phyloP scores from a whole-genome alignment of 2,888 invertebrate genomes.

The Mactromeris polynyma region DNA sequence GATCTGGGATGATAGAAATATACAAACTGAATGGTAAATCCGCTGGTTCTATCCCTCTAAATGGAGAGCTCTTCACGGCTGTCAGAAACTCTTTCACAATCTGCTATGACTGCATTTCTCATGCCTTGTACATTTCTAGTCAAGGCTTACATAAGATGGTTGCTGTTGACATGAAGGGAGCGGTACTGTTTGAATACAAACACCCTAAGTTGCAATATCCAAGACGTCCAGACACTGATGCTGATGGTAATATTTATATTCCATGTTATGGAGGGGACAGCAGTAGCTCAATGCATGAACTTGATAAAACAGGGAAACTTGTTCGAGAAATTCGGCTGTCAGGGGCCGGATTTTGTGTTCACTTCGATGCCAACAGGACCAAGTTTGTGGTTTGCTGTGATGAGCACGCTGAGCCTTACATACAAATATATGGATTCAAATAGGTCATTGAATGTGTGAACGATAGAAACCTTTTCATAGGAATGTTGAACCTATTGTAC shows the following conservation, averaged over 20 bases:
- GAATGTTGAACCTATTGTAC: too few relatives aligned
- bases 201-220: neutral
- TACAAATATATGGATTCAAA: conserved; percentile 17
- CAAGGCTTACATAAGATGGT: conserved; percentile 20
- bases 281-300: neutral
- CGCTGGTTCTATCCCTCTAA: neutral
- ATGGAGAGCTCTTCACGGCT: neutral
- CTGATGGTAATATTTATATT: conserved; percentile 8
- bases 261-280: neutral
- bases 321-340: neutral
- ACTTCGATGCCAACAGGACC: neutral
- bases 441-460: neutral
- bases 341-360: neutral
- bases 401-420: neutral
- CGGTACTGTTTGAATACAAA: conserved; percentile 3
- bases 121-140: neutral
- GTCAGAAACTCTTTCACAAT: conserved; percentile 4
- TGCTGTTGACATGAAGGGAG: conserved; percentile 15
- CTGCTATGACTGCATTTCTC: neutral
- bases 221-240: conserved; percentile 8
- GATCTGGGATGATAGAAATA: conserved; percentile 22
- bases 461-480: too few relatives aligned
- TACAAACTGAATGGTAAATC: conserved; percentile 17
- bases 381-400: conserved; percentile 5
- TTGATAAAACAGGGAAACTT: conserved; percentile 14